Evolutionary conservation across 2,113 vertebrate genomes (phyloP).

Genomic region (Pycnonotus jocosus): DNA sequence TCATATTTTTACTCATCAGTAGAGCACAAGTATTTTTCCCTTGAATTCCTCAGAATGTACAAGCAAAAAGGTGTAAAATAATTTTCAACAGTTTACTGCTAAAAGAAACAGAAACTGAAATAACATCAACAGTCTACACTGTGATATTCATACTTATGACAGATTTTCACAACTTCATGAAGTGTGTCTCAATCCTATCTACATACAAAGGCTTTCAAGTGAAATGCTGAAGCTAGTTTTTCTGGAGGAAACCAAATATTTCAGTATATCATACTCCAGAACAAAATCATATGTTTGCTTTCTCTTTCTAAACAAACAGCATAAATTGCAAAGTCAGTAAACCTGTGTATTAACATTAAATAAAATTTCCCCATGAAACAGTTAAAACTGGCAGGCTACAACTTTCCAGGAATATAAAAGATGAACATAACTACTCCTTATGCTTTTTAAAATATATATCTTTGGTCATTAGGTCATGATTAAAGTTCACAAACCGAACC

Average conservation of each 20-base stretch:
- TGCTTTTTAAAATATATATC: neutral
- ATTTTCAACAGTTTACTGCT: neutral
- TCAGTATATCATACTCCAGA: neutral
- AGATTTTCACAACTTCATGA: neutral
- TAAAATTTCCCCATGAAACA: neutral
- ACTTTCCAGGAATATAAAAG: neutral
- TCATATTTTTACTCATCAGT: neutral
- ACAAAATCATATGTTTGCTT: neutral
- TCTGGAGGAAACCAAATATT: neutral
- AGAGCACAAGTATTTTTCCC: neutral
- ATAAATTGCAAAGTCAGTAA: neutral
- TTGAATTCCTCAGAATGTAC: neutral
- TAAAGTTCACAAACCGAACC: neutral
- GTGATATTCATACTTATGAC: neutral
- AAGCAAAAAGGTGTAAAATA: neutral
- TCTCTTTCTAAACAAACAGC: neutral
- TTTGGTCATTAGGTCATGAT: neutral
- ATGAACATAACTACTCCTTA: neutral
- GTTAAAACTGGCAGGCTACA: neutral
- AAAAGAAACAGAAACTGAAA: conserved; percentile 4
- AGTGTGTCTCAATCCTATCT: neutral
- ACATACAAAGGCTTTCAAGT: neutral
- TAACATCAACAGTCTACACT: neutral
- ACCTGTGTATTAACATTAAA: neutral
- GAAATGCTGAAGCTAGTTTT: neutral